These are phyloP conservation scores for Streptopelia turtur DNA, from an alignment of 2,797 vertebrate genomes.

Conservation along the genomic window DNA sequence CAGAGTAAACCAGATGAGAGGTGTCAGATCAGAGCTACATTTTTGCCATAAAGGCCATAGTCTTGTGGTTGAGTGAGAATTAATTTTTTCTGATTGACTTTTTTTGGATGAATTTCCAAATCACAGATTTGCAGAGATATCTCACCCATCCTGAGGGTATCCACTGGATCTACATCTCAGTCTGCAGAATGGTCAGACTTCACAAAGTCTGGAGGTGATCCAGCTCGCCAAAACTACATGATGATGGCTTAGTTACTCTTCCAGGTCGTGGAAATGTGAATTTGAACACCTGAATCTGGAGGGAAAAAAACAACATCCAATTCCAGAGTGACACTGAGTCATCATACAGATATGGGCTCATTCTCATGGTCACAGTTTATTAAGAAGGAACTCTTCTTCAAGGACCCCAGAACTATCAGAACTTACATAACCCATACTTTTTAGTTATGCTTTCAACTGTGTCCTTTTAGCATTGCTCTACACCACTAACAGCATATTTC, in stretches of 20 bases:
- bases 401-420: background rate
- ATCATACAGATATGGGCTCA: too few relatives aligned
- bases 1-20: background rate
- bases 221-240: background rate
- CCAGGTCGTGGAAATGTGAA: background rate
- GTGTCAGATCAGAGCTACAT: background rate
- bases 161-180: rapidly evolving
- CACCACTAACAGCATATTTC: background rate
- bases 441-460: background rate
- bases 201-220: background rate
- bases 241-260: background rate
- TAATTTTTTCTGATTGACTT: background rate
- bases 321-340: rapidly evolving
- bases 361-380: background rate
- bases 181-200: rapidly evolving
- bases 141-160: background rate
- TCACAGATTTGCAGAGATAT: rapidly evolving
- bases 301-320: background rate
- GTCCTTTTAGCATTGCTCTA: background rate
- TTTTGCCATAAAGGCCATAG: background rate
- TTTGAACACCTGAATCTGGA: background rate
- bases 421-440: rapidly evolving
- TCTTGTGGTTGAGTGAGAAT: rapidly evolving
- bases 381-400: background rate
- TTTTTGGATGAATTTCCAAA: background rate